Conservation (phyloP, 2,113 vertebrate species). For the Tricholaema leucomelas region DNA sequence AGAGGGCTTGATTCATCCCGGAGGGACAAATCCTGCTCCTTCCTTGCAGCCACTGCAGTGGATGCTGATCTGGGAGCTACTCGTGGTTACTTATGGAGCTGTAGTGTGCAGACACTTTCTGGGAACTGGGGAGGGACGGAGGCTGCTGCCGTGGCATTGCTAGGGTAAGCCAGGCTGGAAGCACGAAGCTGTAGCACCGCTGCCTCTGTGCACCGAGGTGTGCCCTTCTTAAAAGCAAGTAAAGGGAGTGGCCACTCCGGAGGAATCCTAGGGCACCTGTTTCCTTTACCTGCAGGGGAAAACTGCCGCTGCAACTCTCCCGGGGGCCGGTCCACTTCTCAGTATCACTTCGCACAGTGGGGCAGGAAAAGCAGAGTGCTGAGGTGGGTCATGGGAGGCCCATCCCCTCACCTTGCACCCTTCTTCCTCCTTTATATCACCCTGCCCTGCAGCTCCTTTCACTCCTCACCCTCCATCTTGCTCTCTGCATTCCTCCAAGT, state of each 20-base stretch:
- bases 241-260: neutral
- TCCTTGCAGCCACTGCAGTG: neutral
- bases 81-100: neutral
- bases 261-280: neutral
- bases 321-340: rapidly evolving
- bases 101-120: rapidly evolving
- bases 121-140: neutral
- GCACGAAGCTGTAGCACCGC: rapidly evolving
- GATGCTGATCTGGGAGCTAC: neutral
- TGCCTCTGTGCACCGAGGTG: rapidly evolving
- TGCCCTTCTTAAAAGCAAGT: neutral
- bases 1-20: neutral
- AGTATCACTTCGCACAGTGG: neutral
- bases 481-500: neutral
- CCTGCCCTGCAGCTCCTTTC: neutral
- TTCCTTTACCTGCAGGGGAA: neutral
- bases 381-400: neutral
- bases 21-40: neutral
- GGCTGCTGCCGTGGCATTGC: neutral
- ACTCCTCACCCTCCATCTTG: neutral
- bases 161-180: neutral
- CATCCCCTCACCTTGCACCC: neutral
- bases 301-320: neutral
- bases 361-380: neutral
- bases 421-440: neutral